Evolutionary conservation across 2,888 invertebrate species (phyloP), one percentile per base, ranked within the genome.

Genomic region (Athalia rosae): DNA sequence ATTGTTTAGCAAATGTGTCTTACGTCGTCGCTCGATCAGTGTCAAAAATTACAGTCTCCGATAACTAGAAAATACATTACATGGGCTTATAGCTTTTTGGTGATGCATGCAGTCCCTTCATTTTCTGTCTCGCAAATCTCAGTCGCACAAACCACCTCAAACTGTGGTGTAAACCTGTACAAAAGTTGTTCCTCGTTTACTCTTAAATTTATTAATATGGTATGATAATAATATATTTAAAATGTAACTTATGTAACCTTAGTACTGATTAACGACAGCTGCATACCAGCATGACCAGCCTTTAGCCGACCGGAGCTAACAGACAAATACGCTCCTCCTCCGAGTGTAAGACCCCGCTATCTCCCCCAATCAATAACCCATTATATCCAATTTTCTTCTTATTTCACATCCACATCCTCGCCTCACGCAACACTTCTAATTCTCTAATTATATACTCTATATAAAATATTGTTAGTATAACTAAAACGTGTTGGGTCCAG

Each of bases 381-480:
- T 56, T 61, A 71, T 77, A 63, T 77, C 62, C 43, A 69, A 64
- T 71, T 76, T 59, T 78, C 76, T 77, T 53, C 79, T 56, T 56
- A 58, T 50, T 69, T 56, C 61, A 13, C 45, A 62, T 41, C 11
- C 45, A 81, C 82, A 83, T 81, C 77, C 81, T 77, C 79, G 83
- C 80, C 79, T 81, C 85, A 85, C 83, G 83, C 85, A 87, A 87
- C 87, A 86, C 84, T 84, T 83, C 88, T 88, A 89, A 88, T 88
- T 88, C 81, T 87, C 88, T 89, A 89, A 87, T 88, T 89, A 89
- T 89, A 89, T 89, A 88, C 87, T 88, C 88, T 90, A 89, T 89
- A 90, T 89, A 90, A 89, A 89, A 89, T 89, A 89, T 89, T 84
- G 89, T 89, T 89, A 89, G 89, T 88, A 87, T 87, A 89, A 89